phyloP scores from a whole-genome alignment of 2,888 invertebrate species.

The Eupithecia centaureata region DNA sequence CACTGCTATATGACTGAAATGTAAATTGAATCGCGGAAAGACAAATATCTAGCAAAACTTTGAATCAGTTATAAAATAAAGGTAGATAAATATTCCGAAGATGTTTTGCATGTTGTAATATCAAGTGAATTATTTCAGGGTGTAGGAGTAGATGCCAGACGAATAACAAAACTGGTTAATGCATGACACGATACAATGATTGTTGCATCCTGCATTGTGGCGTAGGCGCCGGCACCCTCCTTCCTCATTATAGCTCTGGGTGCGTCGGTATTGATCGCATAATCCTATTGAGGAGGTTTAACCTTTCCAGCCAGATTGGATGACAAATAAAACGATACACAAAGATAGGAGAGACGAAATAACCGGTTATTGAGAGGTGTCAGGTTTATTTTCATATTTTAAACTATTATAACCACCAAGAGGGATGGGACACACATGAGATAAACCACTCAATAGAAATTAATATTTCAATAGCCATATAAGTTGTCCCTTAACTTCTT shows the following conservation, averaged over 20 bases:
- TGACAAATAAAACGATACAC: slow-evolving; percentile 18
- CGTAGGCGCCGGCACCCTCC: slow-evolving; percentile 73
- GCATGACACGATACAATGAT: slow-evolving; percentile 58
- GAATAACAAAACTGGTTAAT: slow-evolving; percentile 43
- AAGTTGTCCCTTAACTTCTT: too few species aligned
- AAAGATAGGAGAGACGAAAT: slow-evolving; percentile 6
- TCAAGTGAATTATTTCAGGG: slow-evolving; percentile 35
- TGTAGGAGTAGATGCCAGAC: slow-evolving; percentile 39
- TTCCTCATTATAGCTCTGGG: slow-evolving; percentile 69
- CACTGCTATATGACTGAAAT: slow-evolving; percentile 26
- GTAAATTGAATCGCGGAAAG: slow-evolving; percentile 23
- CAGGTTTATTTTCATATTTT: slow-evolving; percentile 20
- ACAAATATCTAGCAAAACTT: slow-evolving; percentile 10
- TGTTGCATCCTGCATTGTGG: slow-evolving; percentile 71
- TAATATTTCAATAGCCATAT: too few species aligned
- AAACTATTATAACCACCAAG: neutral
- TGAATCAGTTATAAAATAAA: slow-evolving; percentile 7
- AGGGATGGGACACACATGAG: neutral
- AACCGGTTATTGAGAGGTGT: slow-evolving; percentile 12
- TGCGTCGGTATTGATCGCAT: slow-evolving; percentile 50
- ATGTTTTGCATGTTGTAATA: slow-evolving; percentile 21
- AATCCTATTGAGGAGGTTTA: slow-evolving; percentile 36
- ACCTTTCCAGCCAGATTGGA: slow-evolving; percentile 25
- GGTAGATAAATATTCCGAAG: slow-evolving; percentile 10
- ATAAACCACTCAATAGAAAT: slow-evolving; percentile 14